Conservation (phyloP, 2,797 vertebrate genomes). For the Xiphophorus birchmanni region DNA sequence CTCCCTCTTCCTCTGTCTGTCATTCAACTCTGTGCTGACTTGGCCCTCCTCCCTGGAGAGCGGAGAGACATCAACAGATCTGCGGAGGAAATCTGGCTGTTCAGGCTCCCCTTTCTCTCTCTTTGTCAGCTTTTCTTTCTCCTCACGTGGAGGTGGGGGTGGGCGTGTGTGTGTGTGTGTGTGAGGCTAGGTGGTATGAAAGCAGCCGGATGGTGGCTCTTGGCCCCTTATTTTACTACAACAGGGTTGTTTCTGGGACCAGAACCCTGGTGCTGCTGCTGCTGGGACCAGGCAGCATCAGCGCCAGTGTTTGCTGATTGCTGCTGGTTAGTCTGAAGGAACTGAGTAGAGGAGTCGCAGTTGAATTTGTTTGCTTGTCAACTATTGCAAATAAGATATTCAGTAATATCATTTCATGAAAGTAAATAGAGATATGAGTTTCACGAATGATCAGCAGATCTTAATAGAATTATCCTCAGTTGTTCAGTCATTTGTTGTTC, state of each 20-base stretch:
- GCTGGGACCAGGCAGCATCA: not conserved
- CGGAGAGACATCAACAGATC: conserved; percentile 61
- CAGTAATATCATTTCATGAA: not conserved
- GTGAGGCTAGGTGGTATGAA: conserved; percentile 10
- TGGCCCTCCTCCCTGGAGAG: conserved; percentile 43
- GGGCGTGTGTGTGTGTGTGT: not conserved
- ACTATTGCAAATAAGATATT: not conserved
- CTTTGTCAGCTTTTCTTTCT: conserved; percentile 50
- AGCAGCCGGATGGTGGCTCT: conserved; percentile 18
- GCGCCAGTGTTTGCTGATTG: conserved; percentile 43
- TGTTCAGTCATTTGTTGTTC: not conserved
- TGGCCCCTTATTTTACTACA: conserved; percentile 45
- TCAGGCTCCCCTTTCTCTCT: conserved; percentile 30
- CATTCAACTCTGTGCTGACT: conserved; percentile 69
- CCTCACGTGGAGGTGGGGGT: too few species aligned
- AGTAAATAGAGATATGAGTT: not conserved
- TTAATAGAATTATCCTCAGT: not conserved
- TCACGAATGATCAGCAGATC: not conserved
- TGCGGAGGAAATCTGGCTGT: conserved; percentile 47
- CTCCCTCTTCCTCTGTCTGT: conserved; percentile 42
- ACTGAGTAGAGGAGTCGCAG: too few species aligned
- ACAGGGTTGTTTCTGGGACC: conserved; percentile 21
- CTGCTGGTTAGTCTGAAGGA: conserved; percentile 50
- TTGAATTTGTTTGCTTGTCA: not conserved
- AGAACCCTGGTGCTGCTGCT: conserved; percentile 14